Evolutionary conservation across 2,888 invertebrate species (phyloP).

Genomic region (Spilosoma lubricipeda): DNA sequence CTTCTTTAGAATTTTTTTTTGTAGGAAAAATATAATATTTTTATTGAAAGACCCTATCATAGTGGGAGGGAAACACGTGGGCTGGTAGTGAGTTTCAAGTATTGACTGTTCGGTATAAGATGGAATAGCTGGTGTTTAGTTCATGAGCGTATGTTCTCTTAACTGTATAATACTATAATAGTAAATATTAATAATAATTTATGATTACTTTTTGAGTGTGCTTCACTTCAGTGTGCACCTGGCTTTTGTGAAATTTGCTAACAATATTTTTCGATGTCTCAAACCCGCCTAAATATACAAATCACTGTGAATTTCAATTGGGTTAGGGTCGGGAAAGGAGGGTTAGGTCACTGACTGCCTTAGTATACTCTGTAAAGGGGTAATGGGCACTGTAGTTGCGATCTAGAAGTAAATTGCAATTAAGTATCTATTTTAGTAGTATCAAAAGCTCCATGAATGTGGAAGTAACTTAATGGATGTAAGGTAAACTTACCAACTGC

Average conservation of each 20-base stretch:
- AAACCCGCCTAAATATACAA: constrained; percentile 3
- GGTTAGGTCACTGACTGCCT: constrained; percentile 14
- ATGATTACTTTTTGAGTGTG: too few relatives aligned
- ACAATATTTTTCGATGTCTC: neutral
- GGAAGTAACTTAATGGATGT: constrained; percentile 2
- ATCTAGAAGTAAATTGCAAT: too few relatives aligned
- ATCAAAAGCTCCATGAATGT: constrained; percentile 9
- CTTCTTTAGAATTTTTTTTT: too few relatives aligned
- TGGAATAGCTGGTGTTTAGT: too few relatives aligned
- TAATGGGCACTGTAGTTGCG: constrained; percentile 9
- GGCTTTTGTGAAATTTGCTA: neutral
- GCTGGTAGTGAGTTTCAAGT: too few relatives aligned
- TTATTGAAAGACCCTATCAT: too few relatives aligned
- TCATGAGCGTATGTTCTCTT: too few relatives aligned
- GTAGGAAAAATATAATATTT: too few relatives aligned
- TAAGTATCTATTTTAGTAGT: constrained; percentile 5
- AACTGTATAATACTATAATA: too few relatives aligned
- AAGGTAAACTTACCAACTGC: neutral
- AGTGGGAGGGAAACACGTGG: too few relatives aligned
- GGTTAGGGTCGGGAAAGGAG: constrained; percentile 7
- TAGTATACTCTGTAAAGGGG: constrained; percentile 6
- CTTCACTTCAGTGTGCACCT: neutral
- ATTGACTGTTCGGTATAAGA: too few relatives aligned
- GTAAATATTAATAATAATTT: too few relatives aligned
- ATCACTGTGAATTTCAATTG: constrained; percentile 14